These are phyloP conservation scores for Antigone vipio DNA, from an alignment of 2,113 vertebrate genomes.

Conservation along the genomic window DNA sequence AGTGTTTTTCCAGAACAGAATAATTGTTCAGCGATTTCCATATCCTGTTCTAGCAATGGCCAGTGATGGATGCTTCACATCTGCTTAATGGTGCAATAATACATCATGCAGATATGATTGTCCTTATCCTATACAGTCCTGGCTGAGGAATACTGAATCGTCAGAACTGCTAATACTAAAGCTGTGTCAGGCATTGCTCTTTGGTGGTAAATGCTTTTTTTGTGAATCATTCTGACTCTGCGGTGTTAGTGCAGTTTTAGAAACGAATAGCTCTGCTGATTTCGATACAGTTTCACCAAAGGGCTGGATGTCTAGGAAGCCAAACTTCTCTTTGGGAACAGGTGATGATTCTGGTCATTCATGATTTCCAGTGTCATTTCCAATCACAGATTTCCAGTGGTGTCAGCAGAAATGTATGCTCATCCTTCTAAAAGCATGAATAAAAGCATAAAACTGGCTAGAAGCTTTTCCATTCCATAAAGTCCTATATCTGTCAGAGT, in stretches of 20 bases:
- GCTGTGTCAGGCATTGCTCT: neutral
- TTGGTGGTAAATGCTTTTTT: neutral
- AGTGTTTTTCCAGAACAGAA: neutral
- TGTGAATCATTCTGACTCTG: neutral
- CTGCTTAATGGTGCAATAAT: neutral
- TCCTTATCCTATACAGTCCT: neutral
- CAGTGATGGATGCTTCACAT: conserved; percentile 6
- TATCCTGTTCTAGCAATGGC: neutral
- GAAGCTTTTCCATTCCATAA: neutral
- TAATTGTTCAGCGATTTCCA: neutral
- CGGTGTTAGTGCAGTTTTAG: neutral
- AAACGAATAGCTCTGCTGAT: neutral
- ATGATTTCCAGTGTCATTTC: neutral
- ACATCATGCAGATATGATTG: conserved; percentile 9
- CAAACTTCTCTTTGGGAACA: neutral
- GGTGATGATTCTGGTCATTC: neutral
- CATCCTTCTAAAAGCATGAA: neutral
- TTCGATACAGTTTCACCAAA: neutral
- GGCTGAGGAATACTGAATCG: neutral
- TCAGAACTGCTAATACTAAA: neutral
- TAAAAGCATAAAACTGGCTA: neutral
- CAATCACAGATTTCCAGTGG: neutral
- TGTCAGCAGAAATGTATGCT: neutral
- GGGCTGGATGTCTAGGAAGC: neutral
- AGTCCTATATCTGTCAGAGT: neutral